Conservation (phyloP, 2,888 invertebrate genomes). For the Euplexia lucipara region DNA sequence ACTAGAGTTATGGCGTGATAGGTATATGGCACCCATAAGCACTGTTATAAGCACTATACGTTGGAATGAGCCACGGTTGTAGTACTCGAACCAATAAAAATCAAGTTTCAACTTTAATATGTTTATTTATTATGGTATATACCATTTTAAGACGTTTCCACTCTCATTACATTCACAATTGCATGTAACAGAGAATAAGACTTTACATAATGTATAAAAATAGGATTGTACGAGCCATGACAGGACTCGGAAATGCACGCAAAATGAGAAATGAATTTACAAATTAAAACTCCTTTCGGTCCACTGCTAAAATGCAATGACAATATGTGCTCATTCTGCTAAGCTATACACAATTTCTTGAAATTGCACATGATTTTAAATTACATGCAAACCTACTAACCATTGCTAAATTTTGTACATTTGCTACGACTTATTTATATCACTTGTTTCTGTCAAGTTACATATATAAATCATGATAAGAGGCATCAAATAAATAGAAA, state of each 20-base stretch:
- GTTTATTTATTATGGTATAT: slow-evolving; percentile 87
- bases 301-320: slow-evolving; percentile 90
- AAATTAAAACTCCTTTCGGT: slow-evolving; percentile 81
- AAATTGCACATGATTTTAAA: slow-evolving; percentile 89
- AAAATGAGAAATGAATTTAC: slow-evolving; percentile 87
- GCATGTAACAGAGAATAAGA: slow-evolving; percentile 89
- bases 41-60: no score
- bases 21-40: no score
- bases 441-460: slow-evolving; percentile 84
- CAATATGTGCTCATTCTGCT: slow-evolving; percentile 80
- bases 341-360: slow-evolving; percentile 82
- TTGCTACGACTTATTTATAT: slow-evolving; percentile 85
- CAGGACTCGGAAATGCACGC: slow-evolving; percentile 87
- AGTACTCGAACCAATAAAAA: slow-evolving; percentile 30
- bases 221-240: slow-evolving; percentile 88
- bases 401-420: slow-evolving; percentile 88
- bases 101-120: slow-evolving; percentile 83
- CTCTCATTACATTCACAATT: slow-evolving; percentile 86
- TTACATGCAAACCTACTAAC: slow-evolving; percentile 86
- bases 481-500: slow-evolving; percentile 83
- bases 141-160: slow-evolving; percentile 85
- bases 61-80: background rate
- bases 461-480: slow-evolving; percentile 76
- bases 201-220: slow-evolving; percentile 91
- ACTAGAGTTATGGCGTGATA: no score